phyloP scores from a whole-genome alignment of 2,113 vertebrate species.

The Lepus europaeus region DNA sequence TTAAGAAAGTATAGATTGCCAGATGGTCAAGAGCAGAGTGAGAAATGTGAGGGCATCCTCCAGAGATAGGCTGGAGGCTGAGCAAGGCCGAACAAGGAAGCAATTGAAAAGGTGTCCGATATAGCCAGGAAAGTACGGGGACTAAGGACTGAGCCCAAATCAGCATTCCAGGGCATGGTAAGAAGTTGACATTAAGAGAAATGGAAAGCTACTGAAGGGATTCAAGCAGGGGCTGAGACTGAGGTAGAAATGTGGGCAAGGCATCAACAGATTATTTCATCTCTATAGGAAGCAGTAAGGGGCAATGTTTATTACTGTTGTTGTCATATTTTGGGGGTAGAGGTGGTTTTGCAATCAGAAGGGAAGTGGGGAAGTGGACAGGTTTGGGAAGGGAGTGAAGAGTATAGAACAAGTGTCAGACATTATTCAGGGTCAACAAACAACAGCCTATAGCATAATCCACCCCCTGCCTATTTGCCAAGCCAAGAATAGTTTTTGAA shows the following conservation, averaged over 20 bases:
- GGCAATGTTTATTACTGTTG: not conserved
- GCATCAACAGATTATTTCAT: not conserved
- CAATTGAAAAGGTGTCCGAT: not conserved
- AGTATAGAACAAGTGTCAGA: not conserved
- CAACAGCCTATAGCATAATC: not conserved
- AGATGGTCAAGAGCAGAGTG: not conserved
- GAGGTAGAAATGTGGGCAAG: not conserved
- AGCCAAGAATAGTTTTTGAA: not conserved
- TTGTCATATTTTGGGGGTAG: not conserved
- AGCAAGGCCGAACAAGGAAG: not conserved
- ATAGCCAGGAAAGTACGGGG: not conserved
- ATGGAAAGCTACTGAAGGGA: not conserved
- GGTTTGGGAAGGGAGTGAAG: not conserved
- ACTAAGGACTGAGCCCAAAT: not conserved
- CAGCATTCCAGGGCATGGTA: not conserved
- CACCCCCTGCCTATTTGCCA: not conserved
- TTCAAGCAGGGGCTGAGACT: not conserved
- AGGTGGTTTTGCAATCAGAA: not conserved
- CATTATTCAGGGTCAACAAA: not conserved
- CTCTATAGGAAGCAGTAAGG: not conserved
- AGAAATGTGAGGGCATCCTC: not conserved
- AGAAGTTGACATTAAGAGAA: conserved; percentile 4
- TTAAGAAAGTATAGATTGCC: not conserved
- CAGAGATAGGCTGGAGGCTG: not conserved
- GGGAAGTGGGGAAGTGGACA: too few relatives aligned